Conservation (phyloP, 2,113 vertebrate species). For the Neogobius melanostomus region DNA sequence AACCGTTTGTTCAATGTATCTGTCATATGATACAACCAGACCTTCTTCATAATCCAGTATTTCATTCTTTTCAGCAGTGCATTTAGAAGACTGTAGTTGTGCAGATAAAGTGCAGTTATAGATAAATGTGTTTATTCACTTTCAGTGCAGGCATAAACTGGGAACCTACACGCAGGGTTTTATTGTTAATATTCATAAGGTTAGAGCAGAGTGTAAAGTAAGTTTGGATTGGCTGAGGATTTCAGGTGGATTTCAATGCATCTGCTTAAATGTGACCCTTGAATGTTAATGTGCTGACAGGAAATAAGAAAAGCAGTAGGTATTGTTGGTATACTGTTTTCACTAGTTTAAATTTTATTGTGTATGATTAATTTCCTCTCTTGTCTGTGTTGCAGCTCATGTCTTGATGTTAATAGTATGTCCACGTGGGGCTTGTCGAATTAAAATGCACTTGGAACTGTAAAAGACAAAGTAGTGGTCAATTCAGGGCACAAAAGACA, state of each 20-base stretch:
- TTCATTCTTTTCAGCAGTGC: not conserved
- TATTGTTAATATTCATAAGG: constrained; percentile 55
- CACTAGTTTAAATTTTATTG: not conserved
- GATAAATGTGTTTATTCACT: not conserved
- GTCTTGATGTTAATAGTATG: constrained; percentile 61
- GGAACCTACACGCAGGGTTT: constrained; percentile 13
- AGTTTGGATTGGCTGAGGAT: constrained; percentile 52
- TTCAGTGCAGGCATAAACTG: not conserved
- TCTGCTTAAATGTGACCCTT: constrained; percentile 74
- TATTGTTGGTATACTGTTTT: too few species aligned
- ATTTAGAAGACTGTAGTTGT: not conserved
- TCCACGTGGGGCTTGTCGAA: constrained; percentile 47
- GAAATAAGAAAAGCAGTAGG: not conserved
- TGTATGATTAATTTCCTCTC: constrained; percentile 31
- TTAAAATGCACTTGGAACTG: constrained; percentile 68
- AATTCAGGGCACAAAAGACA: constrained; percentile 58
- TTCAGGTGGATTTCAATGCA: constrained; percentile 75
- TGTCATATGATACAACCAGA: not conserved
- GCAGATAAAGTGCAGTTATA: not conserved
- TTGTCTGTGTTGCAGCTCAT: constrained; percentile 58
- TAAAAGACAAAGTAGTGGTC: constrained; percentile 50
- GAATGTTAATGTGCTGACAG: constrained; percentile 68
- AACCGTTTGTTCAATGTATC: not conserved
- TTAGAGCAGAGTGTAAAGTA: constrained; percentile 29
- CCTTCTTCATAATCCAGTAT: not conserved